phyloP scores from a whole-genome alignment of 2,888 invertebrate species.

The Periphyllus acericola region DNA sequence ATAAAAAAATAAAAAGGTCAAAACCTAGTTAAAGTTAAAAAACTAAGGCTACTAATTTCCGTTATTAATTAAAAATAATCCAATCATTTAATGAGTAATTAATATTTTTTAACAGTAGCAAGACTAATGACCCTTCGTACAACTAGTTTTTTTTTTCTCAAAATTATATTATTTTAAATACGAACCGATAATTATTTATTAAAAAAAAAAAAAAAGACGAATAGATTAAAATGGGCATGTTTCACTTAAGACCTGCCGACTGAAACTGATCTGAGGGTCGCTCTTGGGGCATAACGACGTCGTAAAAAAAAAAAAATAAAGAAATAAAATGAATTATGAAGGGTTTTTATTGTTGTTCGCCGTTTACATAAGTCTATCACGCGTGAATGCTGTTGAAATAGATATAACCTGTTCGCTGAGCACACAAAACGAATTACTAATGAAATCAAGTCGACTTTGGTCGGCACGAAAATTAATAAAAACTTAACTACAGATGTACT shows the following conservation, averaged over 20 bases:
- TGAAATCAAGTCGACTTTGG: too few relatives aligned
- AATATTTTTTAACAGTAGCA: background rate
- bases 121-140: background rate
- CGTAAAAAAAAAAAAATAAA: background rate
- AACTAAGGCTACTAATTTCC: background rate
- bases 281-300: too few relatives aligned
- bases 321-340: background rate
- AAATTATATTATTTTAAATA: background rate
- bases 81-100: background rate
- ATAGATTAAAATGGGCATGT: background rate
- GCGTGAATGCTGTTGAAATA: too few relatives aligned
- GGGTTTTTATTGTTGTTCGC: too few relatives aligned
- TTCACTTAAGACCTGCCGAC: background rate
- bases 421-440: too few relatives aligned
- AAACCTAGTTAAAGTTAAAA: background rate
- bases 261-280: too few relatives aligned
- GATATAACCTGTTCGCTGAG: too few relatives aligned
- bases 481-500: too few relatives aligned
- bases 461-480: too few relatives aligned
- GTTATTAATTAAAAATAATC: background rate
- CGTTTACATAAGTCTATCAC: too few relatives aligned
- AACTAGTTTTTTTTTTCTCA: background rate
- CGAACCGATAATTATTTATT: slow-evolving; percentile 9
- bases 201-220: background rate
- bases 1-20: background rate